Percentiles rank a stretch among this genome's conserved stretches.
Conservation (phyloP, 2,797 vertebrate species). For the Benthosema pterotum region DNA sequence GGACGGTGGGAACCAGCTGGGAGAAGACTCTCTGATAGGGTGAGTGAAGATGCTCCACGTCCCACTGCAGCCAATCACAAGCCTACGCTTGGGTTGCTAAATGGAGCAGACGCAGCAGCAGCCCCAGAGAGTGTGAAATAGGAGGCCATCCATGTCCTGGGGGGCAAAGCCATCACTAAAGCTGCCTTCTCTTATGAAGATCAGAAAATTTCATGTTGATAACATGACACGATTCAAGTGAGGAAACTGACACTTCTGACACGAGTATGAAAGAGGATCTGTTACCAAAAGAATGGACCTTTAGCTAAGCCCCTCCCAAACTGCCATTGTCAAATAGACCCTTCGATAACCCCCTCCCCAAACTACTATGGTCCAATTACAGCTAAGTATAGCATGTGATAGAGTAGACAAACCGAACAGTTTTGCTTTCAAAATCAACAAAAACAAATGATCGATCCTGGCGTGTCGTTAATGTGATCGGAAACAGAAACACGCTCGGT, state of each 20-base stretch:
- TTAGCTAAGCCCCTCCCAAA: too few relatives aligned
- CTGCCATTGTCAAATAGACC: too few relatives aligned
- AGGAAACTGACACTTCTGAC: background rate
- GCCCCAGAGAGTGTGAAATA: conserved; percentile 45
- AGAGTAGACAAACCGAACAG: too few relatives aligned
- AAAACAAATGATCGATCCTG: too few relatives aligned
- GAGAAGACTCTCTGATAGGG: conserved; percentile 94
- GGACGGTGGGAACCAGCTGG: conserved; percentile 89
- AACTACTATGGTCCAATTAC: too few relatives aligned
- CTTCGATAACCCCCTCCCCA: too few relatives aligned
- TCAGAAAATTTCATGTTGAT: background rate
- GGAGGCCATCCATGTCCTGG: conserved; percentile 37
- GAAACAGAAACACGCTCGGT: too few relatives aligned
- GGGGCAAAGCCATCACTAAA: conserved; percentile 15
- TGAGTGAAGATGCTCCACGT: conserved; percentile 75
- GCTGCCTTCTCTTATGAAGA: conserved; percentile 23
- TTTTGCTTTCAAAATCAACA: conserved; percentile 1
- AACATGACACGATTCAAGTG: background rate
- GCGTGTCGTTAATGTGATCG: too few relatives aligned
- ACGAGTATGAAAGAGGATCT: conserved; percentile 7
- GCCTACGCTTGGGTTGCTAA: conserved; percentile 28
- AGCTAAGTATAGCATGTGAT: too few relatives aligned
- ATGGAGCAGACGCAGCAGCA: conserved; percentile 39
- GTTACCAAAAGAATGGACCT: too few relatives aligned
- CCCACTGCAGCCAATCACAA: conserved; percentile 18